A percentile compares a stretch with the other conserved stretches of the same genome.
These are phyloP conservation scores for Eremobia ochroleuca DNA, from an alignment of 2,888 invertebrate genomes.

Conservation along the genomic window DNA sequence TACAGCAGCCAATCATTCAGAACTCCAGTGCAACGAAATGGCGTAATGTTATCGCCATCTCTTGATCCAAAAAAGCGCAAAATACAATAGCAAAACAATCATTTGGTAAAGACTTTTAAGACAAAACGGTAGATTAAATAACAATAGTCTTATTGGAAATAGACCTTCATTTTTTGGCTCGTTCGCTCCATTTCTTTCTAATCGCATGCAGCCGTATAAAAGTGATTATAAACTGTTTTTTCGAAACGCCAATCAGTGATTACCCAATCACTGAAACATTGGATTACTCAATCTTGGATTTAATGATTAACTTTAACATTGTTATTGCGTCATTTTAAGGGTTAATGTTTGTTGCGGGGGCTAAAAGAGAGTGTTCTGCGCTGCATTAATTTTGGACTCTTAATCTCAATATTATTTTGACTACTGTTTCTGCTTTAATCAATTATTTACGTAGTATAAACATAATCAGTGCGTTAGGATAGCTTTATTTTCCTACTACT, in stretches of 20 bases:
- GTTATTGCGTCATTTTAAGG: constrained; percentile 15
- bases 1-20: background rate
- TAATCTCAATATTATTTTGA: background rate
- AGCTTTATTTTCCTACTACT: too few species aligned
- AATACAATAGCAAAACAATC: background rate
- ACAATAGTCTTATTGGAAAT: constrained; percentile 35
- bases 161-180: constrained; percentile 5
- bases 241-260: constrained; percentile 31
- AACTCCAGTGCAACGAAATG: background rate
- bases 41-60: too few species aligned
- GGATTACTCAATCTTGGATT: constrained; percentile 37
- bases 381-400: background rate
- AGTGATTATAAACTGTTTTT: constrained; percentile 44
- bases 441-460: background rate
- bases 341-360: background rate
- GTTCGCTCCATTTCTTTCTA: constrained; percentile 55
- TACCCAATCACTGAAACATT: constrained; percentile 46
- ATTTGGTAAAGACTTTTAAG: background rate
- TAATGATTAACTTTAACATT: constrained; percentile 27
- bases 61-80: background rate
- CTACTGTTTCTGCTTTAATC: background rate
- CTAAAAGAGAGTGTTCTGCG: background rate
- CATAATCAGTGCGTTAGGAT: too few species aligned
- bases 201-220: constrained; percentile 44
- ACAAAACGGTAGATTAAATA: constrained; percentile 4